phyloP scores from a whole-genome alignment of 2,797 vertebrate genomes.

The Myotis planiceps region DNA sequence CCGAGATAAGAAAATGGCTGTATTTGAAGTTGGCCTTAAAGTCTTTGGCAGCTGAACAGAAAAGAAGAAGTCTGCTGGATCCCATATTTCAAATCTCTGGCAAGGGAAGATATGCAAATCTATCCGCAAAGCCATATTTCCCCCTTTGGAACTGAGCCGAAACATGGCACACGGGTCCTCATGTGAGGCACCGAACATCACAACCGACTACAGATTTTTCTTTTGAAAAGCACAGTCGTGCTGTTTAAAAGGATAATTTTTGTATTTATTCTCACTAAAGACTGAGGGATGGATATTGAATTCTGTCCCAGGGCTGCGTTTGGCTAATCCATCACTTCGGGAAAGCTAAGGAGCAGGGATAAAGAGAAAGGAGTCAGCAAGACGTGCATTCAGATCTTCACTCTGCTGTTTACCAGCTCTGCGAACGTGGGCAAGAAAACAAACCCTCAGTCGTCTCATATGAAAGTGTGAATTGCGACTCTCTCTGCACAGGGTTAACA shows the following conservation, averaged over 20 bases:
- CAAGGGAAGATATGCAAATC: slow-evolving; percentile 71
- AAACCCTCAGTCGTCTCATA: neutral
- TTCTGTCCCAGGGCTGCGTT: slow-evolving; percentile 74
- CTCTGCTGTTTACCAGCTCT: neutral
- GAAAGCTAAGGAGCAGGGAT: neutral
- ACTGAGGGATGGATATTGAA: slow-evolving; percentile 75
- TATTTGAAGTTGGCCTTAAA: slow-evolving; percentile 58
- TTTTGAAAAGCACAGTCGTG: slow-evolving; percentile 80
- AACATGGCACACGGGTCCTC: slow-evolving; percentile 68
- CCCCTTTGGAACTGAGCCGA: slow-evolving; percentile 69
- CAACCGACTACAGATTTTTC: slow-evolving; percentile 72
- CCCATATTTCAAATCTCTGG: slow-evolving; percentile 73
- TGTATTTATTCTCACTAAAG: slow-evolving; percentile 78
- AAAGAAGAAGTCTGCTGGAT: slow-evolving; percentile 39
- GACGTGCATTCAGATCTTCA: neutral
- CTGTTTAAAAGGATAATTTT: slow-evolving; percentile 78
- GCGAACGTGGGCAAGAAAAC: neutral
- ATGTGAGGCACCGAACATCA: slow-evolving; percentile 59
- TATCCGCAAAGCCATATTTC: slow-evolving; percentile 69
- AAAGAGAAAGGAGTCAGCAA: slow-evolving; percentile 9
- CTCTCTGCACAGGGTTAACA: neutral
- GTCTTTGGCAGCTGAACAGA: slow-evolving; percentile 50
- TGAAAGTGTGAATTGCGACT: neutral
- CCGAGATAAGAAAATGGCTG: slow-evolving; percentile 59
- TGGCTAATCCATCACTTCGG: slow-evolving; percentile 60